Evolutionary conservation across 2,888 invertebrate species (phyloP).

Genomic region (Drosophila putrida): DNA sequence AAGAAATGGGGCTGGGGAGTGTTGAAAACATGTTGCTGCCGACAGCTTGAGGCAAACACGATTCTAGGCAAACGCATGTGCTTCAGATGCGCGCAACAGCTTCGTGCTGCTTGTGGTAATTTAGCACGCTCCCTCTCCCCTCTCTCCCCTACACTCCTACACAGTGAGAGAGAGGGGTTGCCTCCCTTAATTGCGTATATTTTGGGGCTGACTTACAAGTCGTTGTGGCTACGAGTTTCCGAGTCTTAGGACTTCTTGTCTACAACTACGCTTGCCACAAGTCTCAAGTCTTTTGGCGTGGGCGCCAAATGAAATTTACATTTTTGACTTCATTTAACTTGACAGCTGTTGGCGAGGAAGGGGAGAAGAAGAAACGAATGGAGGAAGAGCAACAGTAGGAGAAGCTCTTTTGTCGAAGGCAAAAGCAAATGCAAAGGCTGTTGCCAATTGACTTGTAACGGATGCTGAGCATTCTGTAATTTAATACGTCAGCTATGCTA

Average conservation of each 20-base stretch:
- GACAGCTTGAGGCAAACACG: slow-evolving; percentile 28
- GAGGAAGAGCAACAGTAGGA: background rate
- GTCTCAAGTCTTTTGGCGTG: slow-evolving; percentile 36
- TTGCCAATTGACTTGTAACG: slow-evolving; percentile 70
- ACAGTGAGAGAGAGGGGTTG: too few species aligned
- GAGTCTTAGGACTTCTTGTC: slow-evolving; percentile 23
- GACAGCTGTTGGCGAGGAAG: slow-evolving; percentile 42
- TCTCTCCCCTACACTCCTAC: background rate
- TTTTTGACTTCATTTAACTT: slow-evolving; percentile 79
- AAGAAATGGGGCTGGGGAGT: background rate
- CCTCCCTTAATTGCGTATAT: slow-evolving; percentile 63
- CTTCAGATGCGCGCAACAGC: slow-evolving; percentile 63
- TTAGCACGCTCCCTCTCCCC: slow-evolving; percentile 32
- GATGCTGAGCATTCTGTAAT: slow-evolving; percentile 53
- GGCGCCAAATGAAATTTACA: slow-evolving; percentile 74
- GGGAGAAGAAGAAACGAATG: background rate
- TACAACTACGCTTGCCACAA: background rate
- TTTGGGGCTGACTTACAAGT: slow-evolving; percentile 56
- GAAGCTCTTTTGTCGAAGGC: too few species aligned
- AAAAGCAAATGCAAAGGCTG: slow-evolving; percentile 17
- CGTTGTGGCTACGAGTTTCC: slow-evolving; percentile 50
- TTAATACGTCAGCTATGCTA: slow-evolving; percentile 45
- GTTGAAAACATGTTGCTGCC: slow-evolving; percentile 67
- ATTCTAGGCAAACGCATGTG: slow-evolving; percentile 29
- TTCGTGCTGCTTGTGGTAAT: slow-evolving; percentile 47